Evolutionary conservation across 2,888 invertebrate species (phyloP), one percentile per base, ranked within the genome.

Genomic region (Heliconius cydno): DNA sequence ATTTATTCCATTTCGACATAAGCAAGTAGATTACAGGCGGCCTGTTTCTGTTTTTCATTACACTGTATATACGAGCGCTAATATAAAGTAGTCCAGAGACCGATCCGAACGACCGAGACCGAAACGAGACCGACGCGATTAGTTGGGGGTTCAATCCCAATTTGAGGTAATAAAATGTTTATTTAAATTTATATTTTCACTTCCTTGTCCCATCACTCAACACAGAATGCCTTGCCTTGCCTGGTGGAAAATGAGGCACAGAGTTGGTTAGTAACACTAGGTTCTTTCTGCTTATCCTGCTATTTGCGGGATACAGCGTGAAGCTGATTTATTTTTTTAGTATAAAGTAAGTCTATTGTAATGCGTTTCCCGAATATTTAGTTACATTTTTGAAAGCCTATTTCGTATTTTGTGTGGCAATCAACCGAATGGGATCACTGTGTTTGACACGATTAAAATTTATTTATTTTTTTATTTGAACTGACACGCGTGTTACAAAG

Each of bases 381-480:
- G 78, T 80, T 76, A 80, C 79, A 76, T 78, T 82, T 82, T 83
- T 83, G 74, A 71, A 77, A 75, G 73, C 73, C 80, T 75, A 81
- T 83, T 78, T 82, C 74, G 80, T 78, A 75, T 82, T 80, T 82
- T 78, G 80, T 73, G 72, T 34, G 57, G 75, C 79, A 77, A 83
- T 81, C 72, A 79, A 66, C 74, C 72, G 41, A 80, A 81, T 79
- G 70, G 70, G 79, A 81, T 82, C 78, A 73, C 68, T 79, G 76
- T 79, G 77, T 81, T 81, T 80, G 81, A 79, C 82, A 81, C 77
- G 78, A 80, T 78, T 77, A 79, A 78, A 79, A 79, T 74, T 82
- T 76, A 76, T 34, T 78, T 76, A 60, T 60, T n/a, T 60, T 3
- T 60, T 60, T 60, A 60, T 77, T 77, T 13, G 77, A 60, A 63